These are phyloP conservation scores for Laspeyria flexula DNA, from an alignment of 2,888 invertebrate genomes.

Conservation along the genomic window DNA sequence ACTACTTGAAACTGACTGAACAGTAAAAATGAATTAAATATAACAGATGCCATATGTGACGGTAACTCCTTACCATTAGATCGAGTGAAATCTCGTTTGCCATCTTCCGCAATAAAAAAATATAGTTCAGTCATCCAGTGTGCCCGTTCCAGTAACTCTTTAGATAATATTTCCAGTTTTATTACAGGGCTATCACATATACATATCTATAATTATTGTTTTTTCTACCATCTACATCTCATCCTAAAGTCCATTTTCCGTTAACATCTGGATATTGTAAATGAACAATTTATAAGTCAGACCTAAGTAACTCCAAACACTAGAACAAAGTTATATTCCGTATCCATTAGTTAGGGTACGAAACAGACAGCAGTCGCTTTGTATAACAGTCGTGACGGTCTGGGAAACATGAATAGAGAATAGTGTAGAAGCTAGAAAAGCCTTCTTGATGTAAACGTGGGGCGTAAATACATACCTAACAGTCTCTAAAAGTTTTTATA, in stretches of 20 bases:
- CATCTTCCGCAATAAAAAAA: too few species aligned
- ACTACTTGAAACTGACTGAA: too few species aligned
- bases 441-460: background rate
- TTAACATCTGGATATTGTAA: background rate
- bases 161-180: too few species aligned
- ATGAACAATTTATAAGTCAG: background rate
- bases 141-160: too few species aligned
- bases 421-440: background rate
- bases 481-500: background rate
- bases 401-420: background rate
- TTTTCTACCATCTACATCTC: too few species aligned
- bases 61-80: too few species aligned
- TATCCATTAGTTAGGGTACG: background rate
- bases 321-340: background rate
- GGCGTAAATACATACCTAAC: background rate
- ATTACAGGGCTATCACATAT: too few species aligned
- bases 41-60: too few species aligned
- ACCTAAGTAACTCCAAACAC: background rate
- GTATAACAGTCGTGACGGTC: background rate
- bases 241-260: background rate
- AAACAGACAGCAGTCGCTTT: background rate
- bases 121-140: too few species aligned
- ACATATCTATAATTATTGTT: too few species aligned
- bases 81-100: too few species aligned
- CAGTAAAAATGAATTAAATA: too few species aligned